These are phyloP conservation scores for Drosophila dunni DNA, from an alignment of 1,140 invertebrate genomes.

Conservation along the genomic window DNA sequence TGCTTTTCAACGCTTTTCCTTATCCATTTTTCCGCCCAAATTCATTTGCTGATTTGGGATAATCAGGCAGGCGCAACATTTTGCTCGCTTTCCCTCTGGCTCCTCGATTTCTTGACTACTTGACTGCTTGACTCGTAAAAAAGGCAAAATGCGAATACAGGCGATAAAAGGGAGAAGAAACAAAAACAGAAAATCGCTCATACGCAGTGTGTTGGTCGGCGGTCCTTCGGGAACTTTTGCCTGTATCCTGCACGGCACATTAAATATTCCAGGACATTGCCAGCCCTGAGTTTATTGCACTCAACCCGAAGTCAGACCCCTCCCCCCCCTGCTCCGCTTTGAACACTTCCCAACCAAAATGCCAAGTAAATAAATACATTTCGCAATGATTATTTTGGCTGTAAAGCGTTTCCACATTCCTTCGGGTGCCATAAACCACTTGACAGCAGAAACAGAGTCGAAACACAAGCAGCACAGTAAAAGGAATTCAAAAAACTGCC, in stretches of 20 bases:
- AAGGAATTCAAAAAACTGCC: slow-evolving; percentile 12
- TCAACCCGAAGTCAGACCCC: background rate
- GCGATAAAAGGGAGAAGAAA: slow-evolving; percentile 18
- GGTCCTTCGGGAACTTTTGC: slow-evolving; percentile 21
- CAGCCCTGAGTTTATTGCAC: slow-evolving; percentile 44
- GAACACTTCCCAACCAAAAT: slow-evolving; percentile 1
- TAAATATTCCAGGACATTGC: slow-evolving; percentile 65
- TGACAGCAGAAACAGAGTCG: slow-evolving; percentile 19
- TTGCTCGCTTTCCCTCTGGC: too few relatives aligned
- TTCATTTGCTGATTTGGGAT: slow-evolving; percentile 55
- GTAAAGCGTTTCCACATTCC: slow-evolving; percentile 52
- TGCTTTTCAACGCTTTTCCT: slow-evolving; percentile 46
- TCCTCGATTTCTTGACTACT: background rate
- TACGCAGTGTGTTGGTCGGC: slow-evolving; percentile 53
- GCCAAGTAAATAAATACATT: slow-evolving; percentile 54
- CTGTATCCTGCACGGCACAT: slow-evolving; percentile 35
- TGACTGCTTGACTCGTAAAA: slow-evolving; percentile 35
- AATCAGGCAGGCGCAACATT: slow-evolving; percentile 44
- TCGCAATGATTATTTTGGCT: slow-evolving; percentile 65
- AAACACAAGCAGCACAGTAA: too few relatives aligned
- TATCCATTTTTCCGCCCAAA: slow-evolving; percentile 44
- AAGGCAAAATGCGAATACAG: background rate
- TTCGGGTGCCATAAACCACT: slow-evolving; percentile 75
- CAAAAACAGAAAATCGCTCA: slow-evolving; percentile 67
- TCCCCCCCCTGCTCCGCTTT: background rate